Base-by-base conservation (phyloP, 2,888 invertebrate genomes). In the Thera britannica region DNA sequence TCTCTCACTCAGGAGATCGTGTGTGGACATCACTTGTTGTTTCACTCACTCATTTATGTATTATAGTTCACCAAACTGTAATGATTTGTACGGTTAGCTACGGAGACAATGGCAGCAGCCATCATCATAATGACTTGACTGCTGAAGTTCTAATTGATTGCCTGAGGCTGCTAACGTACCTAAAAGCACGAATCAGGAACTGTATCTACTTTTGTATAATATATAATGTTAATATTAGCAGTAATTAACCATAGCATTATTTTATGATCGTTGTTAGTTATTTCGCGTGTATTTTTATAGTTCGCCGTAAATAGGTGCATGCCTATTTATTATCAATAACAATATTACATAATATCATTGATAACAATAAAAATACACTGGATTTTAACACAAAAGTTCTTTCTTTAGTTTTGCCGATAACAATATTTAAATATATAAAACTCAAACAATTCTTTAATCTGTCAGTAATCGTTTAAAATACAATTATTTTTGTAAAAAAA, bases 1-100 rank as follows among this genome's bases (percentile, higher is more conserved):
- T 54, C 2, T 44, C 12, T 54, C 48, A 8, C 57, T n/a, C 54
- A 57, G 44, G 23, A 41, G 67, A 41, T 7, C 58, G n/a, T 62
- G 57, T 48, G 68, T 64, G 54, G 46, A 69, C 74, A 74, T 74
- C 72, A 72, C 74, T 71, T 2, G 41, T 49, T 5, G 48, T 58
- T 62, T 60, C 63, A 64, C 62, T 58, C 58, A 62, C 57, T 38
- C 58, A 61, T 64, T 36, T 57, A 51, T 38, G 46, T 49, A 49
- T 34, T 34, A 55, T 11, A 60, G 54, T 66, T 51, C 58, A 52
- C 44, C 51, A 57, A 60, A 64, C 60, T 64, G 52, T 46, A 52
- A 60, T 51, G n/a, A 60, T 54, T 12, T 8, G 6, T 46, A 58
- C 12, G 11, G 49, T 52, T 36, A 62, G 62, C 36, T 23, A 9